phyloP scores from a whole-genome alignment of 2,888 invertebrate genomes.

The Schizotus pectinicornis region DNA sequence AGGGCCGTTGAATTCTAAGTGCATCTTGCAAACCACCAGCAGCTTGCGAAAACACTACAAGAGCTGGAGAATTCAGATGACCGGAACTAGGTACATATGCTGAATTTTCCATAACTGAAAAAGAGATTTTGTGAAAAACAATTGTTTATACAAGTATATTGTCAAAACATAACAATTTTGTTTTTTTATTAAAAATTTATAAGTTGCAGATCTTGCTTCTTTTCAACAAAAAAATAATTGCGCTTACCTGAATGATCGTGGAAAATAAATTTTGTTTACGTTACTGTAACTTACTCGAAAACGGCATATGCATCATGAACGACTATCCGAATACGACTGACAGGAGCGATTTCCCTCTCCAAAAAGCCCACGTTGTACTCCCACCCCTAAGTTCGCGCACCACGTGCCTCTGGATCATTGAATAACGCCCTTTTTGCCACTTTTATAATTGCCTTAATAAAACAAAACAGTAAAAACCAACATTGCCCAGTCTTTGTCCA shows the following conservation, averaged over 20 bases:
- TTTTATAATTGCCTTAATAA: background rate
- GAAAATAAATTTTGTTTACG: slow-evolving; percentile 14
- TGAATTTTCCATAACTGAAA: slow-evolving; percentile 73
- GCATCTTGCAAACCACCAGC: slow-evolving; percentile 77
- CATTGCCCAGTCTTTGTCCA: too few species aligned
- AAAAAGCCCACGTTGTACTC: slow-evolving; percentile 48
- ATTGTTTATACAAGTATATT: background rate
- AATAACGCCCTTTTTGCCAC: slow-evolving; percentile 34
- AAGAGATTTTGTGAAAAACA: background rate
- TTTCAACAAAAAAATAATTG: slow-evolving; percentile 5
- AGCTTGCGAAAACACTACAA: slow-evolving; percentile 78
- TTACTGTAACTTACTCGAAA: slow-evolving; percentile 32
- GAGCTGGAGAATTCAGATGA: slow-evolving; percentile 75
- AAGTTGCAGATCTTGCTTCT: background rate
- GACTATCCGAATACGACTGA: slow-evolving; percentile 51
- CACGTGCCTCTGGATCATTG: slow-evolving; percentile 49
- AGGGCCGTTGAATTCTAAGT: slow-evolving; percentile 76
- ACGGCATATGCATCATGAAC: slow-evolving; percentile 39
- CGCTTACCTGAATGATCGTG: slow-evolving; percentile 1
- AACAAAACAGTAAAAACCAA: too few species aligned
- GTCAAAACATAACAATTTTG: slow-evolving; percentile 8
- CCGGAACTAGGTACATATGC: slow-evolving; percentile 73
- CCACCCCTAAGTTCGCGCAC: slow-evolving; percentile 54
- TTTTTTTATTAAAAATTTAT: slow-evolving; percentile 1
- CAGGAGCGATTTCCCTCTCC: slow-evolving; percentile 45